A percentile compares a stretch with the other conserved stretches of the same genome.
These are phyloP conservation scores for Lochmaea crataegi DNA, from an alignment of 2,888 invertebrate species.

Conservation along the genomic window DNA sequence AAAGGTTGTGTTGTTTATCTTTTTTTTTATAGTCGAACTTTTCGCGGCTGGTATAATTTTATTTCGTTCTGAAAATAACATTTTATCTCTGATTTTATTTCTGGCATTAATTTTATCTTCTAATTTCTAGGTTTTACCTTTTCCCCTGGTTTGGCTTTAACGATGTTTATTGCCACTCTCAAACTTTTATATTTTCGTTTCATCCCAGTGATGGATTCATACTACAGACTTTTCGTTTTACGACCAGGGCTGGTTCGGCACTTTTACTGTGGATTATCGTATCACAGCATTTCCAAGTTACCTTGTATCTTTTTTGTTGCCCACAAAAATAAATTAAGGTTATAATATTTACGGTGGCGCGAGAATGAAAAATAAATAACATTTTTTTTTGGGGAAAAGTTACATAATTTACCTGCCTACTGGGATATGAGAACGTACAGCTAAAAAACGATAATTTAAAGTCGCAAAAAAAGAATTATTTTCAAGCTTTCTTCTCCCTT, in stretches of 20 bases:
- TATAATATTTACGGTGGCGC: too few species aligned
- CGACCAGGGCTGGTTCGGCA: slow-evolving; percentile 4
- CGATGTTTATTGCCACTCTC: slow-evolving; percentile 8
- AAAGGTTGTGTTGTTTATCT: not conserved
- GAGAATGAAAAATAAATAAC: too few species aligned
- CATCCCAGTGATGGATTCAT: slow-evolving; percentile 13
- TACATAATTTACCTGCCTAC: too few species aligned
- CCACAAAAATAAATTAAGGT: not conserved
- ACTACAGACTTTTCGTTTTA: not conserved
- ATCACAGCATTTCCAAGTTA: not conserved
- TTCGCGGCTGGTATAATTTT: not conserved
- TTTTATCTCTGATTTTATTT: slow-evolving; percentile 17
- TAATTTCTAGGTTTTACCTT: slow-evolving; percentile 13
- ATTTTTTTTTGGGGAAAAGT: too few species aligned
- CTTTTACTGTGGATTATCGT: not conserved
- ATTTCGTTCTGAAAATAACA: slow-evolving; percentile 1
- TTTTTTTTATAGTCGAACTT: not conserved
- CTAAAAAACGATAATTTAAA: too few species aligned
- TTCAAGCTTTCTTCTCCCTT: too few species aligned
- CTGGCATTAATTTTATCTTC: slow-evolving; percentile 18
- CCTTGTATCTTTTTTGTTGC: not conserved
- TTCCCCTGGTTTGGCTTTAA: slow-evolving; percentile 1
- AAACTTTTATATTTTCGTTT: slow-evolving; percentile 8
- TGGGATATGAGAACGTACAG: too few species aligned
- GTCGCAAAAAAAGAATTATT: too few species aligned